phyloP scores from a whole-genome alignment of 1,140 invertebrate species.

The Drosophila asahinai region DNA sequence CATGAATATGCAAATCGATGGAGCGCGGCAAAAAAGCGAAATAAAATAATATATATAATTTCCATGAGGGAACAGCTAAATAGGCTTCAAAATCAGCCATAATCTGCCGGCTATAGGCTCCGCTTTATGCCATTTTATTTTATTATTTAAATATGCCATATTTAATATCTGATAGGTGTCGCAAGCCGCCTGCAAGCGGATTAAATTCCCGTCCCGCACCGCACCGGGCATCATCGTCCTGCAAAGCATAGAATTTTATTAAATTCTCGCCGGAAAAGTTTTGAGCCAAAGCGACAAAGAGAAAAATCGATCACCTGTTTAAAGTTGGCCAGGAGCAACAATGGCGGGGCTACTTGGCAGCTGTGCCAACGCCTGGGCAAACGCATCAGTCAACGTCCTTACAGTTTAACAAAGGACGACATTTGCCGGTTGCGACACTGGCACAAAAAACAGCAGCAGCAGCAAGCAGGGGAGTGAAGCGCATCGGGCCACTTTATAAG shows the following conservation, averaged over 20 bases:
- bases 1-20: slow-evolving; percentile 50
- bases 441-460: slow-evolving; percentile 19
- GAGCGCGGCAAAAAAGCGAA: neutral
- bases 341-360: slow-evolving; percentile 69
- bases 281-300: slow-evolving; percentile 35
- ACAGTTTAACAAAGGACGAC: slow-evolving; percentile 77
- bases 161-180: slow-evolving; percentile 52
- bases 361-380: slow-evolving; percentile 68
- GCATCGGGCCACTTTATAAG: slow-evolving; percentile 73
- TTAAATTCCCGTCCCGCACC: slow-evolving; percentile 48
- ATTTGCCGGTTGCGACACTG: slow-evolving; percentile 50
- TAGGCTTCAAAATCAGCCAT: slow-evolving; percentile 47
- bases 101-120: slow-evolving; percentile 29
- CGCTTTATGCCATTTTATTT: slow-evolving; percentile 30
- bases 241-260: slow-evolving; percentile 43
- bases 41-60: slow-evolving; percentile 34
- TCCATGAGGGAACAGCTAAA: slow-evolving; percentile 30
- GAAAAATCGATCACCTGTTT: slow-evolving; percentile 77
- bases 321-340: slow-evolving; percentile 54
- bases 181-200: slow-evolving; percentile 50
- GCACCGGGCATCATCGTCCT: no score
- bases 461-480: slow-evolving; percentile 12
- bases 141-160: slow-evolving; percentile 57
- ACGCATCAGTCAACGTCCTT: slow-evolving; percentile 81
- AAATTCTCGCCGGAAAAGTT: slow-evolving; percentile 39